phyloP scores from a whole-genome alignment of 2,888 invertebrate genomes.

The Zhuqinia jingwanae region DNA sequence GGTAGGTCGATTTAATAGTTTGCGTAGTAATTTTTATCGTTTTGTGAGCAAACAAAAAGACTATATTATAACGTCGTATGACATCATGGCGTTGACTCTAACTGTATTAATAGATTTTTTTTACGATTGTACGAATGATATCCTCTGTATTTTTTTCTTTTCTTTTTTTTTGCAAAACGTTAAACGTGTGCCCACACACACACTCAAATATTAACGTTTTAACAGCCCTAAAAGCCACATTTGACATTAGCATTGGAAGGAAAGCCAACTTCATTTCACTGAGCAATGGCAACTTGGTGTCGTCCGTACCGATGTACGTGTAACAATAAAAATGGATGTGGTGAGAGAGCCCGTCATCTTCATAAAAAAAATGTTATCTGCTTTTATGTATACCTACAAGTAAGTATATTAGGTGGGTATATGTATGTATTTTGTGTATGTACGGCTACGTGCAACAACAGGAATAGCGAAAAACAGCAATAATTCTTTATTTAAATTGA shows the following conservation, averaged over 20 bases:
- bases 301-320: constrained; percentile 72
- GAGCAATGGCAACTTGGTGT: constrained; percentile 73
- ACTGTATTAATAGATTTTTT: background rate
- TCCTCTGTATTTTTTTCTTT: background rate
- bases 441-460: no score
- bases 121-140: constrained; percentile 14
- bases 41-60: background rate
- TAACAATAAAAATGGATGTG: constrained; percentile 9
- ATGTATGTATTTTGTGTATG: background rate
- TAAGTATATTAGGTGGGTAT: background rate
- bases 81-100: background rate
- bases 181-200: constrained; percentile 1
- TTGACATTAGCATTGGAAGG: constrained; percentile 76
- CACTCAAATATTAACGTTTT: constrained; percentile 14
- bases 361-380: background rate
- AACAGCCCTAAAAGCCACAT: constrained; percentile 67
- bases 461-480: constrained; percentile 11
- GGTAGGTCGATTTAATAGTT: background rate
- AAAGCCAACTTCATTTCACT: constrained; percentile 68
- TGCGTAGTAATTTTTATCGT: background rate
- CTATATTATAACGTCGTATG: no score
- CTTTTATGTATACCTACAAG: no score
- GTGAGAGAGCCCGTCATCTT: constrained; percentile 34
- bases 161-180: background rate
- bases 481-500: constrained; percentile 33